A percentile compares a stretch with the other conserved stretches of the same genome.
Evolutionary conservation across 1,140 invertebrate species (phyloP).

Genomic region (Galleria mellonella): DNA sequence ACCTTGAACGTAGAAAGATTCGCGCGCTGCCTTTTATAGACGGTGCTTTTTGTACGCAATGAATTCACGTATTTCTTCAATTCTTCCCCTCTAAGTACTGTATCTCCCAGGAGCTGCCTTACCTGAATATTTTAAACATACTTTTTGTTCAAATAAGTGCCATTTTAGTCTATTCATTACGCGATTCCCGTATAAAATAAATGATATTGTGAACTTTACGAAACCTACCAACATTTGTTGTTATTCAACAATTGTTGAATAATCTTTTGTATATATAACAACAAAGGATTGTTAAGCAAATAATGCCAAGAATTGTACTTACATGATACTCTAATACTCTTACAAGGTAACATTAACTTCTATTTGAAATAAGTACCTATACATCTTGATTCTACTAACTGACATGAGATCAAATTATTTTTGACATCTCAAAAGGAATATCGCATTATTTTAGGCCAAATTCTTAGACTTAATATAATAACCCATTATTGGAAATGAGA

Average conservation of each 20-base stretch:
- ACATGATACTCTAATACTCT: background rate
- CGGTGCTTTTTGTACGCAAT: slow-evolving; percentile 83
- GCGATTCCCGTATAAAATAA: too few species aligned
- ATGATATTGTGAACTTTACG: too few species aligned
- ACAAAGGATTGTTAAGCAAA: too few species aligned
- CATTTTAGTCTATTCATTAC: too few species aligned
- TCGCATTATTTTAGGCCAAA: slow-evolving; percentile 30
- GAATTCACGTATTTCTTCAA: slow-evolving; percentile 89
- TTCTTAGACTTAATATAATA: slow-evolving; percentile 43
- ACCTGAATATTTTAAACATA: slow-evolving; percentile 32
- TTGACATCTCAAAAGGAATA: slow-evolving; percentile 27
- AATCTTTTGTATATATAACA: too few species aligned
- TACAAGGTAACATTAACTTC: background rate
- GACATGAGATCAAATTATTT: slow-evolving; percentile 20
- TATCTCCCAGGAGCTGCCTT: slow-evolving; percentile 64
- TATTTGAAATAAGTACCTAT: background rate
- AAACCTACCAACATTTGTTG: too few species aligned
- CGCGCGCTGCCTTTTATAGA: slow-evolving; percentile 86
- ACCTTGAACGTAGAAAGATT: slow-evolving; percentile 83
- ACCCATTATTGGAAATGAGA: slow-evolving; percentile 48
- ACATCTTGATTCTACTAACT: slow-evolving; percentile 9
- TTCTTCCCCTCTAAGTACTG: slow-evolving; percentile 85
- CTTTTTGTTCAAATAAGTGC: background rate
- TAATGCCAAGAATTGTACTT: too few species aligned
- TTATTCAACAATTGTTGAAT: too few species aligned